phyloP scores from a whole-genome alignment of 2,797 vertebrate species.

The Schizopygopsis pylzovi region DNA sequence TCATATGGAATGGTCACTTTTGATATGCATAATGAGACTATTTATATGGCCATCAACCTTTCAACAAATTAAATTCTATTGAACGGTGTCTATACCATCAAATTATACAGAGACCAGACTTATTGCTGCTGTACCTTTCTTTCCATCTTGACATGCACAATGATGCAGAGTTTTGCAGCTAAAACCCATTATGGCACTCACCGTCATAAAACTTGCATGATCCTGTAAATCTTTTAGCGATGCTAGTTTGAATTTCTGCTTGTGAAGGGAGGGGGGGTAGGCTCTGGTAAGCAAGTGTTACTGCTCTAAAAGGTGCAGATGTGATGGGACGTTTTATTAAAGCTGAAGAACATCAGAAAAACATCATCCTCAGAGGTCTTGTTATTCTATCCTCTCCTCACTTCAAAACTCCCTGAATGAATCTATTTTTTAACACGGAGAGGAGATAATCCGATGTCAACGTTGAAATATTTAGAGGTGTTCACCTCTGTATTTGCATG shows the following conservation, averaged over 20 bases:
- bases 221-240: constrained; percentile 90
- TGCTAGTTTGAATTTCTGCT: constrained; percentile 77
- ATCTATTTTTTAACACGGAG: constrained; percentile 69
- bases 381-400: constrained; percentile 71
- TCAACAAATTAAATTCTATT: not conserved
- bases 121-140: constrained; percentile 75
- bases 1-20: not conserved
- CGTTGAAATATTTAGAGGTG: constrained; percentile 68
- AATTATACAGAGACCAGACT: constrained; percentile 75
- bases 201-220: constrained; percentile 91
- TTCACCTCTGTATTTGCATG: constrained; percentile 63
- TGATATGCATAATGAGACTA: constrained; percentile 4
- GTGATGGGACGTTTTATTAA: constrained; percentile 47
- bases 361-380: constrained; percentile 76
- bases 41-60: not conserved
- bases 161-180: constrained; percentile 80
- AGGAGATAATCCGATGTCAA: constrained; percentile 71
- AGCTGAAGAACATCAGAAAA: constrained; percentile 62
- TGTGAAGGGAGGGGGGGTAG: constrained; percentile 18
- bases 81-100: constrained; percentile 59
- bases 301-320: constrained; percentile 13
- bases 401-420: constrained; percentile 59
- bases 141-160: constrained; percentile 81
- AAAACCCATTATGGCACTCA: constrained; percentile 90
- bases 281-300: constrained; percentile 23